Base-by-base conservation (phyloP, 2,888 invertebrate species). In the Charanyca ferruginea region DNA sequence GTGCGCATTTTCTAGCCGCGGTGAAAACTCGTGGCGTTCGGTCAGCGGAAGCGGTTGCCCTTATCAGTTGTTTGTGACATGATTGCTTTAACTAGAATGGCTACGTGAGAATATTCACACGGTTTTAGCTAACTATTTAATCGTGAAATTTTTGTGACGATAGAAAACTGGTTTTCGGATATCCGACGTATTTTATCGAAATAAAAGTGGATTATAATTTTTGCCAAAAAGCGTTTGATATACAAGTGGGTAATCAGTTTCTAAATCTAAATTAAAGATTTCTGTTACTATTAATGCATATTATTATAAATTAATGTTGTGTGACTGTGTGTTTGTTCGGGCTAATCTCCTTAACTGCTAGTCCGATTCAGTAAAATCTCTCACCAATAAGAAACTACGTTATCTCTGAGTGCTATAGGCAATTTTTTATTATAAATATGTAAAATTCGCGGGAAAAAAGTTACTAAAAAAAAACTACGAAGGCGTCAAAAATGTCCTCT, bases 21-120 rank as follows among this genome's bases (percentile, higher is more conserved):
- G 90, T 90, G 91, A 92, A 93, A 92, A 89, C 87, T 76, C 64
- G 35, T 80, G 73, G 68, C 74, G 81, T 63, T 69, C 84, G 83
- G 86, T 83, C 87, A 87, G 78, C 93, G 94, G 94, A 94, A 93
- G 91, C 86, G 89, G 88, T 74, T 88, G 77, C 75, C 92, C 93
- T 92, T 93, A 94, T 94, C 94, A 89, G 91, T 82, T 83, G 88
- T 88, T 89, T 87, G 90, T 89, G 91, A 90, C 92, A 92, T 85
- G 86, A 77, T 88, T 87, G 84, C 86, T 83, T 80, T 86, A 87
- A 79, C 78, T 81, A 85, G 79, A 82, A 77, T 73, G 73, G 73
- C 73, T 90, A 92, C 93, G 91, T 91, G 92, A 90, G 90, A 90
- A 89, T 76, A 84, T 87, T 87, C 84, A 77, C 85, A 86, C 82